Base-by-base conservation (phyloP, 2,113 vertebrate genomes). In the Tenrec ecaudatus region DNA sequence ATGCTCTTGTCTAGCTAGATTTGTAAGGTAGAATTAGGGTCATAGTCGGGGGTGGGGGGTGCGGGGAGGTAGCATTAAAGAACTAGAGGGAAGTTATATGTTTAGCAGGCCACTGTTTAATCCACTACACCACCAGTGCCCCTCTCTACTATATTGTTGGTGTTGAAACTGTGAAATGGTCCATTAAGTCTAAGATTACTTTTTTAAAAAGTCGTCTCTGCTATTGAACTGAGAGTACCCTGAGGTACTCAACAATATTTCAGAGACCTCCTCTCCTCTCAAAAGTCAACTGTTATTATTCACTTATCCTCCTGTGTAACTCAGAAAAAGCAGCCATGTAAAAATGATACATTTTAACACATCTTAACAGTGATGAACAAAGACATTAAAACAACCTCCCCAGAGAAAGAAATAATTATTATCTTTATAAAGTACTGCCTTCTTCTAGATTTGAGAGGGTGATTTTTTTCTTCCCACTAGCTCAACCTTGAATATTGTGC, bases 141-240 rank as follows among this genome's bases (percentile, higher is more conserved):
- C 60, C 60, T 75, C 69, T 77, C 90, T 90, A 23, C 62, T 84
- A 0, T 86, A 36, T 94, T 86, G 68, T 86, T 82, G 23, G 69
- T 83, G 76, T 89, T 86, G 76, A 86, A 93, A 57, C 29, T 66
- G 76, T 69, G 68, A 25, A 81, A 82, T 87, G 81, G 33, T 62
- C 69, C 12, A 62, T 96, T 93, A 93, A 73, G 31, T 92, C 40
- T 86, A 60, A 91, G 90, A 76, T 83, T 89, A 83, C 90, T 77
- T 83, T 64, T 84, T 71, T 75, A 69, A 58, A 71, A 88, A 7
- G 60, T 71, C 92, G 40, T 94, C 76, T 90, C 66, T 86, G 43
- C 71, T 10, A 2, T 95, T 91, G 89, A 92, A 25, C 64, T 90
- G 79, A 73, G 75, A 94, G 0, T 16, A 64, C 25, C 60, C 29